phyloP scores from a whole-genome alignment of 2,888 invertebrate genomes.

The Eupithecia abbreviata region DNA sequence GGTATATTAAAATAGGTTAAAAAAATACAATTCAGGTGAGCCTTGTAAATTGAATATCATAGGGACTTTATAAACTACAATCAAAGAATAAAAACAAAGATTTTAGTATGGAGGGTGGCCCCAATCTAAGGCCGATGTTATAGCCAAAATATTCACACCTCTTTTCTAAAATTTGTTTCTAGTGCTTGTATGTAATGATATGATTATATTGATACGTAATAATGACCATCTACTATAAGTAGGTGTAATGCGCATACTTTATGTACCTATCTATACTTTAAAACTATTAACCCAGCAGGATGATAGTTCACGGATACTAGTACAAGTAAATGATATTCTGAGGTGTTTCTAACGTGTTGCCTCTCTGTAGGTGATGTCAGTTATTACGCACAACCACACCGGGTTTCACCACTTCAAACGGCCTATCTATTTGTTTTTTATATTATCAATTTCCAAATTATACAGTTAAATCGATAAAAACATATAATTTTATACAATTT shows the following conservation, averaged over 20 bases:
- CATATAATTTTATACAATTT: conserved; percentile 33
- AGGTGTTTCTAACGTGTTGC: conserved; percentile 69
- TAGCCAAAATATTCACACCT: too few relatives aligned
- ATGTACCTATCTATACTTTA: neutral
- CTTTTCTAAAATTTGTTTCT: too few relatives aligned
- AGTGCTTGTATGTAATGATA: too few relatives aligned
- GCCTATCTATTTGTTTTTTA: conserved; percentile 29
- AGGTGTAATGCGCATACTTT: neutral
- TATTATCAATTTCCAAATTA: conserved; percentile 28
- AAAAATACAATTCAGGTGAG: too few relatives aligned
- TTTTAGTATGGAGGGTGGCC: too few relatives aligned
- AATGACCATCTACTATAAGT: neutral
- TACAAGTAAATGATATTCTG: conserved; percentile 61
- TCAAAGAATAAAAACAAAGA: too few relatives aligned
- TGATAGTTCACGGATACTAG: conserved; percentile 5
- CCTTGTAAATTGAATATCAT: too few relatives aligned
- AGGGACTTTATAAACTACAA: too few relatives aligned
- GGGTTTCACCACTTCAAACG: conserved; percentile 28
- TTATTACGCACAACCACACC: conserved; percentile 24
- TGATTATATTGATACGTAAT: neutral
- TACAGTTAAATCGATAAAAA: conserved; percentile 27
- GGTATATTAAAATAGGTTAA: neutral
- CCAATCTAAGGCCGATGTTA: too few relatives aligned
- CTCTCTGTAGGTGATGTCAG: conserved; percentile 65
- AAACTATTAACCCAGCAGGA: conserved; percentile 8